Evolutionary conservation across 2,888 invertebrate genomes (phyloP).

Genomic region (Aelia acuminata): DNA sequence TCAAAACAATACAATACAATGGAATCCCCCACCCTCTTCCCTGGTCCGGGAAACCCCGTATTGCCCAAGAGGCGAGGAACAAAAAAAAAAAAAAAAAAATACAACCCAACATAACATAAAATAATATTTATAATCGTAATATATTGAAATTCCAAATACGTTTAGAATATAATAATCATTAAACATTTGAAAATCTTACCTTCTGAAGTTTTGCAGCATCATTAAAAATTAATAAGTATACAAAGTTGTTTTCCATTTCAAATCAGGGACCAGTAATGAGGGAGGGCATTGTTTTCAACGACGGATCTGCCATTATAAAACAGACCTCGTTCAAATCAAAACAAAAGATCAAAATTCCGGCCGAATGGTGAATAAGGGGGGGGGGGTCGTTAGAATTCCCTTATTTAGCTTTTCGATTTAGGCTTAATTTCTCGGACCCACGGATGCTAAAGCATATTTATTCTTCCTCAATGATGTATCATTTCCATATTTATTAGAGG

Average conservation of each 20-base stretch:
- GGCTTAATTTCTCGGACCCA: background rate
- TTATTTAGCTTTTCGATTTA: background rate
- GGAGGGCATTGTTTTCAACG: background rate
- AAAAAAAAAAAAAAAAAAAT: no score
- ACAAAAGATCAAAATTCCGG: background rate
- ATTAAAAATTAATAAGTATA: conserved; percentile 1
- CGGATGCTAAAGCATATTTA: background rate
- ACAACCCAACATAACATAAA: no score
- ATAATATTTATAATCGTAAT: no score
- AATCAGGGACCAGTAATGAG: background rate
- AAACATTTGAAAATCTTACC: no score
- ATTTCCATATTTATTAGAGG: background rate
- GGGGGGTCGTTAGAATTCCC: background rate
- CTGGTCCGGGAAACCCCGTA: no score
- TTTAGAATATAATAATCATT: no score
- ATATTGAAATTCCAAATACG: no score
- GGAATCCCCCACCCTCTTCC: no score
- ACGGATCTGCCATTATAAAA: background rate
- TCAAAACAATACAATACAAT: no score
- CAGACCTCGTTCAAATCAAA: background rate
- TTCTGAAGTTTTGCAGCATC: no score
- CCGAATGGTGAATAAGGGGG: background rate
- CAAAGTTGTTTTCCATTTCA: background rate
- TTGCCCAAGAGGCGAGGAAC: no score
- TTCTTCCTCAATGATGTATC: background rate